These are phyloP conservation scores for Rhinoraja longicauda DNA, from an alignment of 2,797 vertebrate species.

Conservation along the genomic window DNA sequence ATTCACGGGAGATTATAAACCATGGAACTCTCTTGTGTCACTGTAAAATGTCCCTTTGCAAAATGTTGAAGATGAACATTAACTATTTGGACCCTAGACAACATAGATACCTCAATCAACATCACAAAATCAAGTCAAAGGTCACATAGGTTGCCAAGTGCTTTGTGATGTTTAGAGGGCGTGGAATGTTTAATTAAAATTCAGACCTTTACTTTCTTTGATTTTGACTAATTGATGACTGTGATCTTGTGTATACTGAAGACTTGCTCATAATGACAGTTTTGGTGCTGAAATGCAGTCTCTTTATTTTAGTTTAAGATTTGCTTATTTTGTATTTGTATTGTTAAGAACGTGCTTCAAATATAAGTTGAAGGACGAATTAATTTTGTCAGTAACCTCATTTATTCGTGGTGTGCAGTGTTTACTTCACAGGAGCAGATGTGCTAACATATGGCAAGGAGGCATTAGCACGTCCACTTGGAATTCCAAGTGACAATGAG, in stretches of 20 bases:
- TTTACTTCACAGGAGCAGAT: not conserved
- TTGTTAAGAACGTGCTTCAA: not conserved
- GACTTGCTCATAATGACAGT: not conserved
- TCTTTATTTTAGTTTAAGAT: not conserved
- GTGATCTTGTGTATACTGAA: too few relatives aligned
- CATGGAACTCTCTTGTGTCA: too few relatives aligned
- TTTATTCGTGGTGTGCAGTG: not conserved
- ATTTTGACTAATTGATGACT: not conserved
- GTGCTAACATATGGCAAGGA: slow-evolving; percentile 4
- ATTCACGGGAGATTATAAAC: too few relatives aligned
- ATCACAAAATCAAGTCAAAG: too few relatives aligned
- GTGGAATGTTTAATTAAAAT: too few relatives aligned
- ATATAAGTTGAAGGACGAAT: not conserved
- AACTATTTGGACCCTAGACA: too few relatives aligned
- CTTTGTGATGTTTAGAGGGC: too few relatives aligned
- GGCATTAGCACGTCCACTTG: not conserved
- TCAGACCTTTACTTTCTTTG: too few relatives aligned
- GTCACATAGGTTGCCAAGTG: too few relatives aligned
- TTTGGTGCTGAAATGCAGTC: not conserved
- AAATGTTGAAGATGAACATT: too few relatives aligned
- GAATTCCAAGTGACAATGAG: not conserved
- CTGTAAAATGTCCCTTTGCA: too few relatives aligned
- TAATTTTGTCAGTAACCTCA: not conserved
- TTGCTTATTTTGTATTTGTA: not conserved
- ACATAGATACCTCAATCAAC: too few relatives aligned